Conservation (phyloP, 2,113 vertebrate genomes). For the Nanorana parkeri region DNA sequence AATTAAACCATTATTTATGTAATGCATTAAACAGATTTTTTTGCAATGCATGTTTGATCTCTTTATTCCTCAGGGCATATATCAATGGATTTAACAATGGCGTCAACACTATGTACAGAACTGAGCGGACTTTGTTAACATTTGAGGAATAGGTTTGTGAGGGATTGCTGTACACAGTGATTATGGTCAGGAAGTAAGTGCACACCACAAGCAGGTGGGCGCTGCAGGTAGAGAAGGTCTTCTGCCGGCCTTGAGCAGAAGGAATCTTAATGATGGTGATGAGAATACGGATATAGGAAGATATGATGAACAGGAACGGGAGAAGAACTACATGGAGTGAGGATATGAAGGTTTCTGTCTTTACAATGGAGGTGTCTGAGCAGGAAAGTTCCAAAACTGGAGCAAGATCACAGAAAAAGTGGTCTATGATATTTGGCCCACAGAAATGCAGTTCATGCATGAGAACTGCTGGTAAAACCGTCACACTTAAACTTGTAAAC, state of each 20-base stretch:
- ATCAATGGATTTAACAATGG: no score
- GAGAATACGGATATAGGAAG: conserved; percentile 59
- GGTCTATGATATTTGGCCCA: conserved; percentile 15
- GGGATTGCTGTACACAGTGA: conserved; percentile 28
- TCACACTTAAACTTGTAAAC: conserved; percentile 38
- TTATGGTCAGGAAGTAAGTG: conserved; percentile 16
- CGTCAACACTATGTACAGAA: background rate
- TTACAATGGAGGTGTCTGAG: background rate
- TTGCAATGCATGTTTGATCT: no score
- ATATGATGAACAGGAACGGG: conserved; percentile 57
- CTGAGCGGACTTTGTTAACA: background rate
- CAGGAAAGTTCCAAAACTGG: conserved; percentile 30
- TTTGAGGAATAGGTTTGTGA: background rate
- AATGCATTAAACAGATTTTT: no score
- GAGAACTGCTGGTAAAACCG: conserved; percentile 39
- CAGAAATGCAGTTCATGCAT: conserved; percentile 26
- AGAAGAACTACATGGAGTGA: conserved; percentile 50
- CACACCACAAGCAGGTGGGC: conserved; percentile 60
- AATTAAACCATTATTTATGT: no score
- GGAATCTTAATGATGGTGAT: conserved; percentile 58
- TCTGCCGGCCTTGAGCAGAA: conserved; percentile 54
- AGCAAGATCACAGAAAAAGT: conserved; percentile 47
- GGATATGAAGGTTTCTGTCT: conserved; percentile 7
- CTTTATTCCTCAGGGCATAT: no score
- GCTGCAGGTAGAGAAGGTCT: conserved; percentile 62